These are phyloP conservation scores for Aquatica leii DNA, from an alignment of 2,888 invertebrate genomes.

Conservation along the genomic window DNA sequence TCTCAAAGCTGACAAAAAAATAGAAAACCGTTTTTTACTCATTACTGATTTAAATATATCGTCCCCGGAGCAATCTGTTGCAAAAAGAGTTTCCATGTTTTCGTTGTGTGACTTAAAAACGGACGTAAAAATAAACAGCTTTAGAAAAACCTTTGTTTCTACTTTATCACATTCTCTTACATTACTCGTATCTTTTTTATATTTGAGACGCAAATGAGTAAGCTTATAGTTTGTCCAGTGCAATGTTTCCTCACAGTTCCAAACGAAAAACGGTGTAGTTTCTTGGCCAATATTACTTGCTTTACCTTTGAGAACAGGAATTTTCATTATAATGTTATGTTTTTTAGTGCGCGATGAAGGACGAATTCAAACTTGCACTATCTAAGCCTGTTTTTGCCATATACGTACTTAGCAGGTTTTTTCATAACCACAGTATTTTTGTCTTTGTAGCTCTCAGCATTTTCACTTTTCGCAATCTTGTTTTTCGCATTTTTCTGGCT, in stretches of 20 bases:
- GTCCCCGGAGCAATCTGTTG: no score
- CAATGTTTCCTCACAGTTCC: background rate
- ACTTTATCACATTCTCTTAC: background rate
- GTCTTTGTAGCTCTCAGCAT: no score
- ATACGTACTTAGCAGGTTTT: no score
- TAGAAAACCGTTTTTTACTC: background rate
- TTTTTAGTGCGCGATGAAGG: background rate
- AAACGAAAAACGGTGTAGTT: background rate
- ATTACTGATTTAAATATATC: background rate
- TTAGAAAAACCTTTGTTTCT: background rate
- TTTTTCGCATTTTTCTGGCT: no score
- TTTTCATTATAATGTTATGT: background rate
- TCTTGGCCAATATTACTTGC: background rate
- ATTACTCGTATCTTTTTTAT: background rate
- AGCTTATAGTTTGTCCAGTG: background rate
- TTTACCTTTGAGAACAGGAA: background rate
- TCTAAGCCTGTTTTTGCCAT: background rate
- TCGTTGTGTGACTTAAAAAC: background rate
- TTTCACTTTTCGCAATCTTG: no score
- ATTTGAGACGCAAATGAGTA: background rate
- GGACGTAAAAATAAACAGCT: background rate
- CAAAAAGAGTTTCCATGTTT: no score
- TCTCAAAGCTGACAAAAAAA: background rate
- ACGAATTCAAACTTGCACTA: background rate
- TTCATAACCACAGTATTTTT: no score